Conservation (phyloP, 2,113 vertebrate species). For the Podocnemis expansa region DNA sequence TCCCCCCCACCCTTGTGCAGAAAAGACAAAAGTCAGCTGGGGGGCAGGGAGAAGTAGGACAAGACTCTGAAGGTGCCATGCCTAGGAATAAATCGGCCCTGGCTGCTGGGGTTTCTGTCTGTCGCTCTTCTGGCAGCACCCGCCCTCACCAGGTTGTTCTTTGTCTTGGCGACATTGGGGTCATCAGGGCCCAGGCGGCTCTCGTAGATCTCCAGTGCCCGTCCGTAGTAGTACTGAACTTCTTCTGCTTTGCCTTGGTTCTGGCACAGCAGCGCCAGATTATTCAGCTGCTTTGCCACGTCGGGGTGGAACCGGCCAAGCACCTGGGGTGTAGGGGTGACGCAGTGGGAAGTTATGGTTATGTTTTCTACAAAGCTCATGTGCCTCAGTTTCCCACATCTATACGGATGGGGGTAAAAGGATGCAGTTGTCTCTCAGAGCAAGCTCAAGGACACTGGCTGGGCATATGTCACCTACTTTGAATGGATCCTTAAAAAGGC, state of each 20-base stretch:
- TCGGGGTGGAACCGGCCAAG: constrained; percentile 74
- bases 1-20: too few relatives aligned
- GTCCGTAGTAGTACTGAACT: constrained; percentile 74
- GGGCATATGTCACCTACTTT: not conserved
- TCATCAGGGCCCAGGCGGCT: constrained; percentile 69
- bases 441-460: not conserved
- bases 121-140: not conserved
- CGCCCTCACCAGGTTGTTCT: constrained; percentile 80
- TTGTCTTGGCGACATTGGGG: constrained; percentile 87
- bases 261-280: constrained; percentile 75
- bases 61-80: too few relatives aligned
- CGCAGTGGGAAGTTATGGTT: not conserved
- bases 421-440: not conserved
- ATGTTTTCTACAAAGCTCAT: not conserved
- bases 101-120: not conserved
- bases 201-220: constrained; percentile 74
- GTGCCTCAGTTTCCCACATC: not conserved
- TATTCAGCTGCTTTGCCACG: constrained; percentile 77
- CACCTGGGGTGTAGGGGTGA: constrained; percentile 34
- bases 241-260: constrained; percentile 77
- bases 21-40: too few relatives aligned
- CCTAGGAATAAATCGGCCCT: too few relatives aligned
- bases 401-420: not conserved
- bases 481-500: not conserved
- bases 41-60: too few relatives aligned